Evolutionary conservation across 2,888 invertebrate genomes (phyloP).

Genomic region (Tipula helvola): DNA sequence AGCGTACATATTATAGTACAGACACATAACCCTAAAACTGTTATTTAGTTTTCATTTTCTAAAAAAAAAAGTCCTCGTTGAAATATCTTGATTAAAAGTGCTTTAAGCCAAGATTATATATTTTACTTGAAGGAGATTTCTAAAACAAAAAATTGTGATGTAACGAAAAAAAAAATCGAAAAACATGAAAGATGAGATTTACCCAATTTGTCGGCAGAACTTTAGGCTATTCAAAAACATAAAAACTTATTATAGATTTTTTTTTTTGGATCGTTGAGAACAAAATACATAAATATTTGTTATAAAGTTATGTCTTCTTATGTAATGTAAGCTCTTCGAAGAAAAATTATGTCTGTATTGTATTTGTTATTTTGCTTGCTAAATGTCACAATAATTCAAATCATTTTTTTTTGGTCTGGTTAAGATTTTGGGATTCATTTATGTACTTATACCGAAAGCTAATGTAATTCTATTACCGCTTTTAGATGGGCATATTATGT

Average conservation of each 20-base stretch:
- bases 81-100: neutral
- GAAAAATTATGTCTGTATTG: neutral
- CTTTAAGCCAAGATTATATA: neutral
- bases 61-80: neutral
- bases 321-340: neutral
- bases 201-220: slow-evolving; percentile 4
- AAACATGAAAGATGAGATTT: neutral
- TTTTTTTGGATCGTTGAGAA: neutral
- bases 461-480: neutral
- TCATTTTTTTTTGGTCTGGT: neutral
- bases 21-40: neutral
- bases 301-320: neutral
- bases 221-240: neutral
- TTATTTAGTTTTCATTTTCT: neutral
- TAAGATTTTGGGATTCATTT: neutral
- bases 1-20: neutral
- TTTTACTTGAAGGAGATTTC: neutral
- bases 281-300: neutral
- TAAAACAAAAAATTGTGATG: neutral
- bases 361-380: neutral
- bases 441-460: neutral
- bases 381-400: neutral
- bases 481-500: neutral
- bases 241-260: neutral
- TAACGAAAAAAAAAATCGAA: neutral